Percentiles rank a stretch among this genome's conserved stretches.
Evolutionary conservation across 2,113 vertebrate species (phyloP).

Genomic region (Aegotheles bennettii): DNA sequence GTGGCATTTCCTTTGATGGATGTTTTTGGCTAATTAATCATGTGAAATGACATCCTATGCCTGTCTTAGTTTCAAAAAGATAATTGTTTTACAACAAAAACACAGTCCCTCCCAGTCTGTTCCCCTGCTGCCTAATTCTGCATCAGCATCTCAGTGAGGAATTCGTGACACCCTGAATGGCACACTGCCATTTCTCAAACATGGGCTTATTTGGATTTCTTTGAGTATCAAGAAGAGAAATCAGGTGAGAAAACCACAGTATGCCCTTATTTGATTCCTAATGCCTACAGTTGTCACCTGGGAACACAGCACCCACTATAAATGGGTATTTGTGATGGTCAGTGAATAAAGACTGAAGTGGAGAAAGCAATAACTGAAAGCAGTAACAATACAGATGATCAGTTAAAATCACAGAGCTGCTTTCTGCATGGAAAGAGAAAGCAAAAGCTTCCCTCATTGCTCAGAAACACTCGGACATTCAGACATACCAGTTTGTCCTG

Average conservation of each 20-base stretch:
- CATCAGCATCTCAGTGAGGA: not conserved
- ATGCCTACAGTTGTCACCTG: not conserved
- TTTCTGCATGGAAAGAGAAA: not conserved
- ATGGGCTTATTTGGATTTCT: not conserved
- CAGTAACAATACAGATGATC: not conserved
- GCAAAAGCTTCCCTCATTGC: not conserved
- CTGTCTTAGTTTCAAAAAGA: not conserved
- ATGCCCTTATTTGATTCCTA: not conserved
- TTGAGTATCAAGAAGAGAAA: not conserved
- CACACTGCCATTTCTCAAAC: not conserved
- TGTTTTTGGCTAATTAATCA: not conserved
- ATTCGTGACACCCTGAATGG: not conserved
- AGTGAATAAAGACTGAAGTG: not conserved
- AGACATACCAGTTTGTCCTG: not conserved
- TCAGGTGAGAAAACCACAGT: not conserved
- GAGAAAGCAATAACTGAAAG: not conserved
- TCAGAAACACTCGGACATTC: not conserved
- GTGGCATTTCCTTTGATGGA: not conserved
- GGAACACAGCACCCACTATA: not conserved
- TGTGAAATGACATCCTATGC: not conserved
- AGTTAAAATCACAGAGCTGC: not conserved
- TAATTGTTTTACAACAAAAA: not conserved
- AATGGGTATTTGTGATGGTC: not conserved
- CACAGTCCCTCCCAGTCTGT: not conserved
- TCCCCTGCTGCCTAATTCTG: not conserved